Percentiles rank a stretch among this genome's conserved stretches.
Evolutionary conservation across 2,797 vertebrate species (phyloP).

Genomic region (Spondyliosoma cantharus): DNA sequence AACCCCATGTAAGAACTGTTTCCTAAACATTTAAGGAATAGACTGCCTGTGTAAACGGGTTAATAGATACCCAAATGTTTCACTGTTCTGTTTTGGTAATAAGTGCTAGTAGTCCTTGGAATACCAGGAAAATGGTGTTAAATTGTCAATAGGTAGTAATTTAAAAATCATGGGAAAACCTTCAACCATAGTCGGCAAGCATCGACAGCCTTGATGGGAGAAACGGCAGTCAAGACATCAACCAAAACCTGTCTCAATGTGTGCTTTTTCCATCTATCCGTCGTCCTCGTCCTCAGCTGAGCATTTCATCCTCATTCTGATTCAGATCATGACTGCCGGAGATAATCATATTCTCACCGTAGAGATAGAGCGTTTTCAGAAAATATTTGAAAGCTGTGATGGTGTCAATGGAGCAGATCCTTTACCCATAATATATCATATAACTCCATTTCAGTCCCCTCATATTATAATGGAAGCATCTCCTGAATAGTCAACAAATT

Average conservation of each 20-base stretch:
- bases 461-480: slow-evolving; percentile 50
- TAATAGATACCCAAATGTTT: neutral
- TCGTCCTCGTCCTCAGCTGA: slow-evolving; percentile 1
- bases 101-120: neutral
- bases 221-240: slow-evolving; percentile 35
- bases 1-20: no score
- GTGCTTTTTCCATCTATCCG: slow-evolving; percentile 17
- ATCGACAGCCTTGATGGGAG: neutral
- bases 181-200: neutral
- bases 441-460: slow-evolving; percentile 54
- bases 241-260: slow-evolving; percentile 35
- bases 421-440: slow-evolving; percentile 65
- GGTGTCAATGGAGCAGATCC: slow-evolving; percentile 68
- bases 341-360: slow-evolving; percentile 63
- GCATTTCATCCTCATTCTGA: slow-evolving; percentile 62
- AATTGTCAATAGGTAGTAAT: neutral
- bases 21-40: no score
- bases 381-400: slow-evolving; percentile 65
- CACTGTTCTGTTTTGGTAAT: neutral
- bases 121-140: neutral
- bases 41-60: no score
- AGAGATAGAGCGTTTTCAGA: slow-evolving; percentile 57
- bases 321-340: slow-evolving; percentile 56
- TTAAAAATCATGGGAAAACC: neutral
- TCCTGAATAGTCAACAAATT: slow-evolving; percentile 46